Evolutionary conservation across 2,888 invertebrate genomes (phyloP), one percentile per base, ranked within the genome.

Genomic region (Cartodere bifasciata): DNA sequence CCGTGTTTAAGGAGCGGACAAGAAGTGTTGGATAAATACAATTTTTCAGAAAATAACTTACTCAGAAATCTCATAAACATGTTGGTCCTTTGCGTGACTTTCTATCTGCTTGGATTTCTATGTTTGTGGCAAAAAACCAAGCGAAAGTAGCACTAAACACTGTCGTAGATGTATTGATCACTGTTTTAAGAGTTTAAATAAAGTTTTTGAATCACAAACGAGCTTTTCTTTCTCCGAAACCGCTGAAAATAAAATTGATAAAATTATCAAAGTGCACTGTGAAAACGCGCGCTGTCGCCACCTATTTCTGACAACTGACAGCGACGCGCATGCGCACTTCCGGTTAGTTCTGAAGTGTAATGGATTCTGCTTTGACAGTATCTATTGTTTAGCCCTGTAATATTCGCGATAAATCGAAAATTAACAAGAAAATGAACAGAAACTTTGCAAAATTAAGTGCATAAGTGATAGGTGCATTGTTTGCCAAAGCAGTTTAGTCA

Each of bases 1-100:
- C 84, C 85, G 0, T 88, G 87, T 49, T 56, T 85, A 28, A 70
- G 65, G 36, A 70, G 70, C 2, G 87, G 86, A 0, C 61, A 65
- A 12, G 74, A 79, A 47, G 84, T 87, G 1, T 62, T 87, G 23
- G 67, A 68, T 20, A 71, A 70, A 35, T 84, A 77, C 51, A 80
- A 80, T 56, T 87, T 87, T 57, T 58, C 66, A 0, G 67, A 65
- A 34, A 58, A 53, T 21, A 67, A 78, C 48, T 65, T 85, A 17
- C 68, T 68, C 59, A 53, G 60, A 2, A 77, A 87, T 55, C 62
- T 86, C 26, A 47, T 69, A 35, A 72, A 75, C 2, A 73, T 87
- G 60, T 40, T 72, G 25, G 50, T 66, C 4, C 62, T 86, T 2
- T 80, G 78, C 51, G 47, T 73, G 15, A 48, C 60, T 23, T 85